Base-by-base conservation (phyloP, 2,797 vertebrate genomes). In the Tadarida brasiliensis region DNA sequence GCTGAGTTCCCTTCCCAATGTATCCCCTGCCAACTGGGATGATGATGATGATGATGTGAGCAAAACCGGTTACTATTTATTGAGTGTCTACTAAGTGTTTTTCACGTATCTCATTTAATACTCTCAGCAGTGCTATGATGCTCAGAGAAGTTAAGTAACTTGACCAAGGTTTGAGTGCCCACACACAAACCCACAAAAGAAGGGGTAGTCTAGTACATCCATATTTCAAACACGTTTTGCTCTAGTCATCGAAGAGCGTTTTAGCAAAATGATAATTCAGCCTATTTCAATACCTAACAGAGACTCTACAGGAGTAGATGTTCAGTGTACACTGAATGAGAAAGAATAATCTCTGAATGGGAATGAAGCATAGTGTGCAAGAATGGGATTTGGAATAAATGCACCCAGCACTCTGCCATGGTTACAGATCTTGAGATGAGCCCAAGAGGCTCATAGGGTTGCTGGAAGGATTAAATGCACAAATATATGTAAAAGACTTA, bases 151-250 rank as follows among this genome's bases (percentile, higher is more conserved):
- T 44, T 44, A 44, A 44, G 39, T 44, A 44, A 77, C 9, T 67
- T 83, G 22, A 61, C 70, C 19, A 33, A 61, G 22, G 4, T 51
- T 78, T 89, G 85, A 35, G 30, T 44, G 39, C 3, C 28, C 44
- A 35, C n/a, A 39, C 35, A 71, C 7, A 65, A 49, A 7, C 7
- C 19, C 56, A 24, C 63, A 51, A 78, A 90, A 80, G 57, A 11
- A 11, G 35, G 20, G 47, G 10, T 30, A 74, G 7, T 22, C 39
- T 12, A n/a, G 33, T 49, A 26, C 8, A 4, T 54, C 22, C 57
- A 6, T 71, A 73, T 88, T 88, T 88, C 33, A 88, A 63, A 77
- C 20, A n/a, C 16, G 5, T 44, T 90, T 94, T 78, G 84, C 56
- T 83, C 1, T 39, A 77, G 33, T 51, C 30, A 82, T 35, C 20